Base-by-base conservation (phyloP, 2,113 vertebrate genomes). In the Colinus virginianus region DNA sequence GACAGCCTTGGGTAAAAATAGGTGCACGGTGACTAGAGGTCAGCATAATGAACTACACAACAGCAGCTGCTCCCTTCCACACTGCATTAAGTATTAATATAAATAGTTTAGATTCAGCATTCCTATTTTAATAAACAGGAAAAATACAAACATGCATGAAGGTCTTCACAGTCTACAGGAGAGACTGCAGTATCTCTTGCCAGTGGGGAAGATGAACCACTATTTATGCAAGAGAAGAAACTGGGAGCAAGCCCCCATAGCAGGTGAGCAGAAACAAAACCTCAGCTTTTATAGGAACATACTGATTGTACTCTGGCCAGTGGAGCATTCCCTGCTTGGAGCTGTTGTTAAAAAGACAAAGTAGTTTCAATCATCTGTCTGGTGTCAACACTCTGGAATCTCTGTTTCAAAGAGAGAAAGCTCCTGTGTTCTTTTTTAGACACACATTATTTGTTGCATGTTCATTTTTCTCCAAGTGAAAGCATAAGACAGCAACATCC, bases 11-110 rank as follows among this genome's bases (percentile, higher is more conserved):
- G 38, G 10, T 91, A 94, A 95, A 96, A 94, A 94, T 70, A 82
- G 82, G 90, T 59, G 40, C 67, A 58, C 78, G 36, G 56, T 85
- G 75, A 94, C 75, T 38, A 32, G 21, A 93, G 82, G 80, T 59
- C 82, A 90, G 17, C 38, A 34, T 74, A 90, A 84, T 86, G 78
- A 91, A 90, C 59, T 76, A 49, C 71, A 28, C 93, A 49, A 70
- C 4, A 87, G 76, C 96, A 96, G 96, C 93, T 95, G 94, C 68
- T 95, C 89, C 87, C 59, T 74, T 76, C 93, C 71, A 89, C 55
- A 49, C 43, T 1, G 0, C 42, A 84, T 43, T 38, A 71, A 40
- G 36, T 30, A 40, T 84, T 95, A 84, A 94, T 87, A 79, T 49
- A 87, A 95, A 95, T 89, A 74, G 87, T 48, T 92, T 59, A 77